Evolutionary conservation across 2,797 vertebrate species (phyloP), one percentile per base, ranked within the genome.

Genomic region (Danio tinwini): DNA sequence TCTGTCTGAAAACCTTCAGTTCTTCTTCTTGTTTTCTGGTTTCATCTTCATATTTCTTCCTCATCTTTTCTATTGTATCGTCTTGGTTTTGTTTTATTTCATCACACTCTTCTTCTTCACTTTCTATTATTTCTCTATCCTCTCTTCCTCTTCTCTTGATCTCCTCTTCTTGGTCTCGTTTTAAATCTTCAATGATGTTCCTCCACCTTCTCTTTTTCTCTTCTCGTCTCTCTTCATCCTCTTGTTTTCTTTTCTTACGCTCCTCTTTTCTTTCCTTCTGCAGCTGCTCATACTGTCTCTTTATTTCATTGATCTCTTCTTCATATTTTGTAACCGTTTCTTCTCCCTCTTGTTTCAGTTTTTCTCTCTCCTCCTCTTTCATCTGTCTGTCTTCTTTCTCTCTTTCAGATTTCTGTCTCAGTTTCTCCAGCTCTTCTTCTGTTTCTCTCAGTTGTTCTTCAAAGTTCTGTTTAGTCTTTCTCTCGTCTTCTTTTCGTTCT

Each of bases 241-340:
- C 62, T 62, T 62, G 65, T 16, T 67, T 17, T 42, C 17, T 76
- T 8, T 0, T 76, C 55, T 40, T 47, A 52, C 9, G 17, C 39
- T 11, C 59, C 7, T 47, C 59, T 40, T 5, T 59, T 40, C 2
- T 61, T n/a, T 47, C 21, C 12, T 78, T 61, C 76, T 2, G 64
- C n/a, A 7, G 61, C 53, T 59, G 50, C 59, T 61, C n/a, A n/a
- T n/a, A n/a, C n/a, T n/a, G 61, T 70, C 50, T 69, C 78, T 39
- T 1, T 40, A 16, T 52, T 50, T 44, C 75, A 50, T 13, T 29
- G 21, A 5, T 68, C 14, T 77, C 6, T 14, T 78, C n/a, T 11
- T 42, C 65, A 53, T 0, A 55, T 40, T 40, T 29, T 55, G 1
- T 42, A 9, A 17, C n/a, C 8, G 53, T 55, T 42, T 12, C 19